Evolutionary conservation across 35 echinoderm and acorn worm genomes (phyloP).

Genomic region (Eucidaris tribuloides): DNA sequence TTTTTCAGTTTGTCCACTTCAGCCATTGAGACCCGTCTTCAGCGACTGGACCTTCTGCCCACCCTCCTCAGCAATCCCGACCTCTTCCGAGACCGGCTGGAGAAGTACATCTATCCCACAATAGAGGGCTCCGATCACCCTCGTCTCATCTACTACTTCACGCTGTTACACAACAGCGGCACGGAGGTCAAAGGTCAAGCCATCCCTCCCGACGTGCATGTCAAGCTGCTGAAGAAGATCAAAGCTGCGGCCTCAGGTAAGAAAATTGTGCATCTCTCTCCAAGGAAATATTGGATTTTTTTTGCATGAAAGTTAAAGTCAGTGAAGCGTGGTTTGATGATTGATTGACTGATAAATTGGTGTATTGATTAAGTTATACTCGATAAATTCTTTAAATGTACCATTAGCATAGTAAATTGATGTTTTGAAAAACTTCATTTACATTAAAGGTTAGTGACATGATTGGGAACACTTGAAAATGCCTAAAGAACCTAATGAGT

Average conservation of each 20-base stretch:
- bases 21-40: constrained; percentile 69
- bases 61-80: constrained; percentile 51
- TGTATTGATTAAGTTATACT: no score
- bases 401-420: no score
- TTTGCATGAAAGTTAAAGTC: no score
- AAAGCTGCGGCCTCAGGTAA: constrained; percentile 76
- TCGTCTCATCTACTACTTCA: constrained; percentile 88
- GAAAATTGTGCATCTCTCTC: no score
- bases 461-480: no score
- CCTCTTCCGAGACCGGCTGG: constrained; percentile 61
- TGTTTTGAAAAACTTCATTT: no score
- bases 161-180: constrained; percentile 62
- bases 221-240: constrained; percentile 87
- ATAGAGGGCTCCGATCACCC: constrained; percentile 91
- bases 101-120: constrained; percentile 66
- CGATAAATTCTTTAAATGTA: no score
- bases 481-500: no score
- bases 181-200: constrained; percentile 30
- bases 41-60: constrained; percentile 39
- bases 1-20: constrained; percentile 69
- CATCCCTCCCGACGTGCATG: constrained; percentile 73
- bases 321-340: no score
- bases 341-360: no score
- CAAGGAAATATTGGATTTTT: no score
- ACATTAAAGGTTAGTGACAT: no score